These are phyloP conservation scores for Vollenhovia emeryi DNA, from an alignment of 1,140 invertebrate genomes.

Conservation along the genomic window DNA sequence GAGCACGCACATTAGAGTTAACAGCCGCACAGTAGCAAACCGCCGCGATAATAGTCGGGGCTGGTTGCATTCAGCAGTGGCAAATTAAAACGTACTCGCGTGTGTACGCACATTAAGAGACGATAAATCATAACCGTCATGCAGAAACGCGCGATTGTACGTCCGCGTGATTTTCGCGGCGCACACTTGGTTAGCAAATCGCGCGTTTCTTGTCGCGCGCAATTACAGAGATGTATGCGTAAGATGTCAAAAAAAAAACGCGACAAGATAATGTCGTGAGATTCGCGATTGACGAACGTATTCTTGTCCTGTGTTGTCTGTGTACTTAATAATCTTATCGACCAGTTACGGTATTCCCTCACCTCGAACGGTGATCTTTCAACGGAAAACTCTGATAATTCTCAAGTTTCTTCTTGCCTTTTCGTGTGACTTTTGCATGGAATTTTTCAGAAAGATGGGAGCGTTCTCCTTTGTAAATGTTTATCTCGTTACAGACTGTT, in stretches of 20 bases:
- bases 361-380: not conserved
- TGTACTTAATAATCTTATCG: not conserved
- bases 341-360: conserved; percentile 20
- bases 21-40: conserved; percentile 20
- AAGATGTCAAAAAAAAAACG: not conserved
- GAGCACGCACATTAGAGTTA: conserved; percentile 46
- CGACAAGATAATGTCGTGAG: not conserved
- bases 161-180: conserved; percentile 30
- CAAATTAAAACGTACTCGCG: conserved; percentile 44
- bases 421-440: conserved; percentile 39
- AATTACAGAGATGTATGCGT: conserved; percentile 14
- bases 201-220: not conserved
- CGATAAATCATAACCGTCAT: conserved; percentile 43
- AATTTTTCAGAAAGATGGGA: conserved; percentile 44
- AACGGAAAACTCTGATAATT: not conserved
- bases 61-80: conserved; percentile 32
- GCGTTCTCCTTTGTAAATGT: conserved; percentile 12
- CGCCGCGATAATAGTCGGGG: conserved; percentile 28
- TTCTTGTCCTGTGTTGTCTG: not conserved
- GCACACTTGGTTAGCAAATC: not conserved
- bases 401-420: conserved; percentile 17
- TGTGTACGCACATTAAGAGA: conserved; percentile 32
- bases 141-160: conserved; percentile 32
- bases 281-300: conserved; percentile 5
- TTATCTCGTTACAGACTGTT: conserved; percentile 45